Percentiles rank a stretch among this genome's conserved stretches.
phyloP scores from a whole-genome alignment of 2,797 vertebrate genomes.

The Megaceryle alcyon region DNA sequence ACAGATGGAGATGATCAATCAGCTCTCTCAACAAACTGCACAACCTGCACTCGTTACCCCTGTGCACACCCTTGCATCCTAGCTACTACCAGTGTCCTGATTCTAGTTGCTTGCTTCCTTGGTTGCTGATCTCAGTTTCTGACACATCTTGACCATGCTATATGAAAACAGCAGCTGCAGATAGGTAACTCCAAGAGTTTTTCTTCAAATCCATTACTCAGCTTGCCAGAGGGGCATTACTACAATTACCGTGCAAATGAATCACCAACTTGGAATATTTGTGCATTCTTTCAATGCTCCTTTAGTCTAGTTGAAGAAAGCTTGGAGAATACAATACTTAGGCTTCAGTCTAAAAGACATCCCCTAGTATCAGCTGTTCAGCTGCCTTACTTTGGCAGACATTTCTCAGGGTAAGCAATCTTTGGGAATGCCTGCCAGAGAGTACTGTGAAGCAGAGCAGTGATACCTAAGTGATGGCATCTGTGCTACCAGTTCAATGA shows the following conservation, averaged over 20 bases:
- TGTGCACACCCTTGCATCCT: background rate
- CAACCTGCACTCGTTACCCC: rapidly evolving
- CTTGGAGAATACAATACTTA: background rate
- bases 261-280: background rate
- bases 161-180: background rate
- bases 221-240: background rate
- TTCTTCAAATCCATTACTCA: background rate
- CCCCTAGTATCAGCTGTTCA: background rate
- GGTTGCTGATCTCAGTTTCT: background rate
- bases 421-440: background rate
- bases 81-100: background rate
- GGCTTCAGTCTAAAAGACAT: background rate
- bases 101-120: background rate
- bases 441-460: background rate
- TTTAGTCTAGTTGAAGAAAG: background rate
- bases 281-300: background rate
- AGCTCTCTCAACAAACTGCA: background rate
- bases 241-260: background rate
- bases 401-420: background rate
- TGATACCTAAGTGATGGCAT: background rate
- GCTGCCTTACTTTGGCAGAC: background rate
- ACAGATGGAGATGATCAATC: background rate
- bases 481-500: background rate
- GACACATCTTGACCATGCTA: background rate
- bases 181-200: background rate